These are phyloP conservation scores for Cacoxenus indagator DNA, from an alignment of 2,888 invertebrate species.

Conservation along the genomic window DNA sequence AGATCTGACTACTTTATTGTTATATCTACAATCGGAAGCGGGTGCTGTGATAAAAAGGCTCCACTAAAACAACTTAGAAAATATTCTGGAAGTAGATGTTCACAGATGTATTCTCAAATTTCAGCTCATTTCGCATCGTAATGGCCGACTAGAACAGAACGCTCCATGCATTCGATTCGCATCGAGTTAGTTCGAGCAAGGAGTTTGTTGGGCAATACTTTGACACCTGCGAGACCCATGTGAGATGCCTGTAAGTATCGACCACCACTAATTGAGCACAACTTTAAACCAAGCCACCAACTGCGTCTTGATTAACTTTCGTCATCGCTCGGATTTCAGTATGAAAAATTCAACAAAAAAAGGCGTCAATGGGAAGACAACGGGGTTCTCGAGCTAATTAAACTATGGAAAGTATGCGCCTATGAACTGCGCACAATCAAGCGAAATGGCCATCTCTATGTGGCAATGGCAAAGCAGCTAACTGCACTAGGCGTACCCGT, in stretches of 20 bases:
- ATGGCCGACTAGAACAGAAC: constrained; percentile 29
- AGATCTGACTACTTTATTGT: no score
- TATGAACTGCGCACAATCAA: constrained; percentile 69
- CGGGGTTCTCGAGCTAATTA: constrained; percentile 68
- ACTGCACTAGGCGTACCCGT: constrained; percentile 69
- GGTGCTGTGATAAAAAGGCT: no score
- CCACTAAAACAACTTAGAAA: no score
- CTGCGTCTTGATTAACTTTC: no score
- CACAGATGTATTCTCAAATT: background rate
- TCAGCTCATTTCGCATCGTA: background rate
- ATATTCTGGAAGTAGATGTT: no score
- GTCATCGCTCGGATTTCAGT: constrained; percentile 39
- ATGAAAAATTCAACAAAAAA: constrained; percentile 71
- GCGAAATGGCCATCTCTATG: constrained; percentile 70
- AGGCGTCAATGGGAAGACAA: constrained; percentile 71
- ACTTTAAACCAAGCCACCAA: no score
- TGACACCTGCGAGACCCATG: constrained; percentile 66
- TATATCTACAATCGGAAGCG: no score
- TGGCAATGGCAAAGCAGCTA: constrained; percentile 70
- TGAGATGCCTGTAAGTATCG: constrained; percentile 69
- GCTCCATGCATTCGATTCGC: constrained; percentile 49
- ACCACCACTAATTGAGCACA: no score
- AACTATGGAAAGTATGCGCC: constrained; percentile 70
- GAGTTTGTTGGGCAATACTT: constrained; percentile 59
- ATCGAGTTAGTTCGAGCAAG: constrained; percentile 39